Base-by-base conservation (phyloP, 2,797 vertebrate genomes). In the Zenarchopterus dispar region DNA sequence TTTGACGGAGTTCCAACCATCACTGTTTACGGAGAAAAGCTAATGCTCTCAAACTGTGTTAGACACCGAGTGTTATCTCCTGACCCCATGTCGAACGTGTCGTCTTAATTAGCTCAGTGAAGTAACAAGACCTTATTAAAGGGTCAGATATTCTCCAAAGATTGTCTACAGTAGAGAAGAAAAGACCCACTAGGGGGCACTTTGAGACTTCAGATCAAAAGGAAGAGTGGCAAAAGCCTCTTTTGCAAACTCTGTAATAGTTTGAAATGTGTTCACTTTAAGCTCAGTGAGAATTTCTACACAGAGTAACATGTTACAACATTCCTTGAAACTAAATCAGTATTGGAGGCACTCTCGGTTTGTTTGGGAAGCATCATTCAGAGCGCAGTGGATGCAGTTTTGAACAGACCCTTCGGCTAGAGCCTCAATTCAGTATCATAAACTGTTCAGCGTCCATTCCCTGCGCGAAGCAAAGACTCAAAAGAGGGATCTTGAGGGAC, bases 151-250 rank as follows among this genome's bases (percentile, higher is more conserved):
- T 57, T 62, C n/a, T 63, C 8, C 47, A 50, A 42, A 18, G 45
- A 21, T 23, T 19, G 16, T 31, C 54, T 1, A 19, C 41, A 51
- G 73, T 73, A 84, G 62, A 1, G 17, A 6, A 75, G 18, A 6
- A 26, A 72, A 49, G 1, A 4, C 2, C 89, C 93, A 90, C 89
- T 88, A 93, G 93, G 90, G 92, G 93, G 92, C 92, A 90, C 83
- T 91, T 86, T 89, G 81, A 88, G 81, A 88, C 91, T 87, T 90
- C 61, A 53, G 15, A 81, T 81, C 45, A 62, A 62, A 73, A 49
- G 50, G 31, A 39, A 1, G 19, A 53, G 48, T 17, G 51, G 6
- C 21, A 31, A 13, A 47, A 36, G 8, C 2, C 24, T 23, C 52
- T 73, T 56, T 39, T 45, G 17, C 22, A 41, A 52, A 65, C 41